Percentiles rank a stretch among this genome's conserved stretches.
phyloP scores from a whole-genome alignment of 2,888 invertebrate species.

The Drosophila mimica region DNA sequence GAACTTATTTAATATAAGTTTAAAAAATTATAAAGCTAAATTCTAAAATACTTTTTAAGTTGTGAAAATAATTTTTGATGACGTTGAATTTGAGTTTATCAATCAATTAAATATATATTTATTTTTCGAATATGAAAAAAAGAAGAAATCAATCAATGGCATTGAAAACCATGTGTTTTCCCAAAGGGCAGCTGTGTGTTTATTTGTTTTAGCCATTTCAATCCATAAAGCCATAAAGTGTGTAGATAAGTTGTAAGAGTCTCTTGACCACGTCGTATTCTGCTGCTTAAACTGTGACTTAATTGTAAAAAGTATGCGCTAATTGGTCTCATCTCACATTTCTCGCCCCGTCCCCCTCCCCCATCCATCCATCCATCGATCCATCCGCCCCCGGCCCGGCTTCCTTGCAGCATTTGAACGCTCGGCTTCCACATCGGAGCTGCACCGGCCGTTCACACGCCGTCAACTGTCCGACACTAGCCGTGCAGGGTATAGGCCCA shows the following conservation, averaged over 20 bases:
- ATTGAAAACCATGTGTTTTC: neutral
- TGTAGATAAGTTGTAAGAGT: conserved; percentile 1
- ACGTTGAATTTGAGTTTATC: neutral
- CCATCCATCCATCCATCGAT: neutral
- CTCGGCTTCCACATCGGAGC: conserved; percentile 82
- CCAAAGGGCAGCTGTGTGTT: neutral
- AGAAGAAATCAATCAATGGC: neutral
- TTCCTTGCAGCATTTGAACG: conserved; percentile 78
- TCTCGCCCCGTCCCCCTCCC: conserved; percentile 1
- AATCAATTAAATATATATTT: neutral
- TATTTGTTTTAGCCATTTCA: neutral
- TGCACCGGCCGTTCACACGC: conserved; percentile 78
- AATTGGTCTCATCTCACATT: conserved; percentile 36
- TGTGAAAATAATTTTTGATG: neutral
- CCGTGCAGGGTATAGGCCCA: conserved; percentile 87
- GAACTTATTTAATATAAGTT: neutral
- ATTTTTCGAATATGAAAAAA: neutral
- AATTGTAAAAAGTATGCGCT: conserved; percentile 17
- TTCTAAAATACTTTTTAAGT: neutral
- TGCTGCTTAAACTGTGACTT: conserved; percentile 23
- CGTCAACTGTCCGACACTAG: conserved; percentile 83
- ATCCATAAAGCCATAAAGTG: neutral
- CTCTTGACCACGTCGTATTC: conserved; percentile 18
- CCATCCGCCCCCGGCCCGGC: neutral
- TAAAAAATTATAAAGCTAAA: neutral